Percentiles rank a stretch among this genome's conserved stretches.
Evolutionary conservation across 2,797 vertebrate species (phyloP).

Genomic region (Gambusia yucatana): DNA sequence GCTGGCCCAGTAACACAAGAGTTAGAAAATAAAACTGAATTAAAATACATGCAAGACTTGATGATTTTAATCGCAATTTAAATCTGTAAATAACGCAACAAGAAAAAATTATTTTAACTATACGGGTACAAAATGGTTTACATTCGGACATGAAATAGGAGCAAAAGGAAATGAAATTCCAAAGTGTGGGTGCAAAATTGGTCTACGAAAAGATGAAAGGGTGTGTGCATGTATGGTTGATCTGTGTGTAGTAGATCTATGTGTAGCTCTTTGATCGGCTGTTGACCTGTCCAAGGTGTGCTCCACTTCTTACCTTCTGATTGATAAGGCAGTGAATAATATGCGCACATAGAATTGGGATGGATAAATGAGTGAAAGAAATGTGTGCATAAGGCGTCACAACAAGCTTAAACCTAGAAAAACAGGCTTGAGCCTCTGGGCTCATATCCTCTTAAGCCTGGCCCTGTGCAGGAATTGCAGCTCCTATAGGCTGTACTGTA

Average conservation of each 20-base stretch:
- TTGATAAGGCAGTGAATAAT: background rate
- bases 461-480: background rate
- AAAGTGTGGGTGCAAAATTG: background rate
- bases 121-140: background rate
- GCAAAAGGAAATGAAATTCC: background rate
- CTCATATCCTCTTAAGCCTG: background rate
- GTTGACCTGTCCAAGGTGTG: background rate
- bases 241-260: background rate
- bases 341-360: background rate
- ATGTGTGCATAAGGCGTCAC: background rate
- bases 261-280: background rate
- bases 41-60: background rate
- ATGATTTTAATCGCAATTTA: background rate
- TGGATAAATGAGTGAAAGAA: background rate
- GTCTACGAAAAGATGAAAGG: background rate
- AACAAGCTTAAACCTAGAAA: background rate
- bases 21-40: background rate
- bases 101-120: background rate
- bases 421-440: background rate
- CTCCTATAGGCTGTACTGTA: slow-evolving; percentile 36
- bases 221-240: background rate
- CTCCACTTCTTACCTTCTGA: background rate
- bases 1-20: background rate
- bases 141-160: background rate
- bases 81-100: background rate